Conservation (phyloP, 2,113 vertebrate genomes). For the Calypte anna region DNA sequence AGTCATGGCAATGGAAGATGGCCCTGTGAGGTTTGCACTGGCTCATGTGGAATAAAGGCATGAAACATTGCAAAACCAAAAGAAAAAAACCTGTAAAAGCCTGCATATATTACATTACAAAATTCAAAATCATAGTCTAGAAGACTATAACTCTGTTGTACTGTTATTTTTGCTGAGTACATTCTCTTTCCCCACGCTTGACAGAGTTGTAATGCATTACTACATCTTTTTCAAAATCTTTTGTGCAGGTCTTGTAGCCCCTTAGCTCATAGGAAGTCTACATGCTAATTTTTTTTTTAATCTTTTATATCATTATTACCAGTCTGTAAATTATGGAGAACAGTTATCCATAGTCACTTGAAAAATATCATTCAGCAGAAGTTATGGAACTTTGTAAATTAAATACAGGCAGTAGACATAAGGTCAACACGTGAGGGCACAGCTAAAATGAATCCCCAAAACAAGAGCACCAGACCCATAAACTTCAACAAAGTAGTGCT, state of each 20-base stretch:
- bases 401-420: neutral
- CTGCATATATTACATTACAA: neutral
- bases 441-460: neutral
- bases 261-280: neutral
- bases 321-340: neutral
- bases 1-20: neutral
- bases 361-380: neutral
- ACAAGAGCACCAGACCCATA: neutral
- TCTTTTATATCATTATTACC: neutral
- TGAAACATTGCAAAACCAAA: neutral
- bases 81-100: neutral
- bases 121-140: neutral
- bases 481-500: fast-evolving
- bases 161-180: neutral
- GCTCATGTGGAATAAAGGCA: neutral
- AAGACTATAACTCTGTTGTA: neutral
- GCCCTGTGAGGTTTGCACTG: neutral
- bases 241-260: neutral
- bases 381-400: neutral
- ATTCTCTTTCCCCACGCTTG: neutral
- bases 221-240: neutral
- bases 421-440: fast-evolving
- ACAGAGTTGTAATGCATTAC: neutral
- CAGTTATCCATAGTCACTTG: neutral
- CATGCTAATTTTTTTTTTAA: neutral